A percentile compares a stretch with the other conserved stretches of the same genome.
Evolutionary conservation across 2,888 invertebrate genomes (phyloP).

Genomic region (Cephus sareptanus): DNA sequence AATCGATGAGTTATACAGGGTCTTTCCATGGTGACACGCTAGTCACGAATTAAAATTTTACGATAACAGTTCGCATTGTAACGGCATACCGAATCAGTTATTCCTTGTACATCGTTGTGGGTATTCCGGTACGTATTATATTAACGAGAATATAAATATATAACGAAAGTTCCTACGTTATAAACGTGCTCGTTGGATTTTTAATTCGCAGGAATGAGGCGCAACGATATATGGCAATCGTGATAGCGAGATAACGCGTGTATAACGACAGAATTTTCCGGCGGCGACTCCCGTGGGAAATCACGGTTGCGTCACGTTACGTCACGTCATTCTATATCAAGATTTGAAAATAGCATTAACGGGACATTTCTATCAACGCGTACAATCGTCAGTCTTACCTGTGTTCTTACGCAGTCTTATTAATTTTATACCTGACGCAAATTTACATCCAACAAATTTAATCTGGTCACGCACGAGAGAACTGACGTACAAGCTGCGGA

Average conservation of each 20-base stretch:
- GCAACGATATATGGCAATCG: background rate
- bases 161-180: background rate
- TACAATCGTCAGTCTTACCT: background rate
- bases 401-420: background rate
- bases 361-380: background rate
- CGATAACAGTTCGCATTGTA: background rate
- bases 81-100: background rate
- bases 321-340: background rate
- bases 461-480: background rate
- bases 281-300: background rate
- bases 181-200: background rate
- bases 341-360: background rate
- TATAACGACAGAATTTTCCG: background rate
- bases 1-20: background rate
- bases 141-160: background rate
- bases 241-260: background rate
- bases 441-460: background rate
- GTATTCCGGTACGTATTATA: background rate
- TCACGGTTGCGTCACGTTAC: background rate
- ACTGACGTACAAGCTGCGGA: background rate
- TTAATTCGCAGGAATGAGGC: background rate
- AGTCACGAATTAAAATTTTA: background rate
- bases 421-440: background rate
- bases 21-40: background rate
- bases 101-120: background rate